Conservation (phyloP, 2,888 invertebrate genomes). For the Oscheius sp. region DNA sequence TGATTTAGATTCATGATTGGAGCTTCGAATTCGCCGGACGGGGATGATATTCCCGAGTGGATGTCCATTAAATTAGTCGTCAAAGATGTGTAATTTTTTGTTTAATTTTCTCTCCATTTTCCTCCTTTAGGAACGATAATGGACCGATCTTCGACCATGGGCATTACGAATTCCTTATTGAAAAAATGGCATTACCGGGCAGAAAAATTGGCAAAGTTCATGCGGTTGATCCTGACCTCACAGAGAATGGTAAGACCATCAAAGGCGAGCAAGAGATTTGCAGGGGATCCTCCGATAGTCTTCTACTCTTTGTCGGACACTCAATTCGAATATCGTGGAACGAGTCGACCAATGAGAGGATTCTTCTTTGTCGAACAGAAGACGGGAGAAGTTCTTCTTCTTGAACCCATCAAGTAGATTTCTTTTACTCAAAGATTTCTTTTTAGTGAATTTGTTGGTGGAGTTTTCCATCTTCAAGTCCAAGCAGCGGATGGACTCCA, state of each 20-base stretch:
- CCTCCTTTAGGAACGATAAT: constrained; percentile 25
- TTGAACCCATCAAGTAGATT: constrained; percentile 26
- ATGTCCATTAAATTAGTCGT: constrained; percentile 12
- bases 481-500: constrained; percentile 26
- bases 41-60: constrained; percentile 4
- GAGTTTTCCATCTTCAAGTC: constrained; percentile 25
- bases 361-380: constrained; percentile 20
- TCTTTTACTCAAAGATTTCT: neutral
- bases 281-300: constrained; percentile 5
- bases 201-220: constrained; percentile 1
- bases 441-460: constrained; percentile 27
- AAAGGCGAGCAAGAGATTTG: neutral
- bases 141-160: constrained; percentile 27
- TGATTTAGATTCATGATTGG: constrained; percentile 16
- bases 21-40: constrained; percentile 20
- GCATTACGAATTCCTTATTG: constrained; percentile 15
- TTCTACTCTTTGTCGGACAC: constrained; percentile 26
- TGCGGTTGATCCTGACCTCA: constrained; percentile 25
- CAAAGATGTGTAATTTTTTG: constrained; percentile 25
- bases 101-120: neutral
- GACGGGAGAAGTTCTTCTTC: constrained; percentile 17
- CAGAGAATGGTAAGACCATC: constrained; percentile 5
- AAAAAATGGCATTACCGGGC: constrained; percentile 25
- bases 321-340: constrained; percentile 28
- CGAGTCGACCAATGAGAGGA: constrained; percentile 17